These are phyloP conservation scores for Gila robusta DNA, from an alignment of 2,797 vertebrate genomes.

Conservation along the genomic window DNA sequence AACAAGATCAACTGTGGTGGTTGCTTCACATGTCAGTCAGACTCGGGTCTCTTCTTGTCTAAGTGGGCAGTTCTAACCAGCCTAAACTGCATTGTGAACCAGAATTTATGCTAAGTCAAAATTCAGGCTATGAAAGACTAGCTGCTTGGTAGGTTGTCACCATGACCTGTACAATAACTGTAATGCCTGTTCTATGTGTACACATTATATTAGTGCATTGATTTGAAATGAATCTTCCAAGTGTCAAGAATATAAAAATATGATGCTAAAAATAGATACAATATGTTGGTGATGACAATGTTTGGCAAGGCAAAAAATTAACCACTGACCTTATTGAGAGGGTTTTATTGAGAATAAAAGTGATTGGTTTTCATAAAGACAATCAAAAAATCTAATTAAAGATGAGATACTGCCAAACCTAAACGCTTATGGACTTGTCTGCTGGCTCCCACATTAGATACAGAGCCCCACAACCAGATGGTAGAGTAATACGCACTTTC, in stretches of 20 bases:
- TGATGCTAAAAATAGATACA: not conserved
- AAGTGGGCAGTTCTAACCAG: not conserved
- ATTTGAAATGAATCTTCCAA: not conserved
- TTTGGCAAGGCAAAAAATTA: not conserved
- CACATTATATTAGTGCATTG: not conserved
- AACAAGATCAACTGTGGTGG: not conserved
- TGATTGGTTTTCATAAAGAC: not conserved
- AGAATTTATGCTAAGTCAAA: not conserved
- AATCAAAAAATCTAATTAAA: not conserved
- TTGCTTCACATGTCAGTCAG: not conserved
- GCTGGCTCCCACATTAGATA: not conserved
- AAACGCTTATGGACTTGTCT: not conserved
- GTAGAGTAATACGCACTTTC: not conserved
- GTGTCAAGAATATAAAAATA: not conserved
- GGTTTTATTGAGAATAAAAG: slow-evolving; percentile 5
- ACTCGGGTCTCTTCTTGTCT: not conserved
- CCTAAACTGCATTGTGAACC: not conserved
- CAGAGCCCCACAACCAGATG: slow-evolving; percentile 15
- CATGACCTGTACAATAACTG: not conserved
- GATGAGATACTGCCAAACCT: not conserved
- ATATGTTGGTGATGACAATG: not conserved
- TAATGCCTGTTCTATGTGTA: not conserved
- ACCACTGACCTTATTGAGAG: not conserved
- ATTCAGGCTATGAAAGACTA: not conserved
- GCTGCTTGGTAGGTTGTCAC: not conserved